Evolutionary conservation across 2,888 invertebrate genomes (phyloP).

Genomic region (Athrips mouffetella): DNA sequence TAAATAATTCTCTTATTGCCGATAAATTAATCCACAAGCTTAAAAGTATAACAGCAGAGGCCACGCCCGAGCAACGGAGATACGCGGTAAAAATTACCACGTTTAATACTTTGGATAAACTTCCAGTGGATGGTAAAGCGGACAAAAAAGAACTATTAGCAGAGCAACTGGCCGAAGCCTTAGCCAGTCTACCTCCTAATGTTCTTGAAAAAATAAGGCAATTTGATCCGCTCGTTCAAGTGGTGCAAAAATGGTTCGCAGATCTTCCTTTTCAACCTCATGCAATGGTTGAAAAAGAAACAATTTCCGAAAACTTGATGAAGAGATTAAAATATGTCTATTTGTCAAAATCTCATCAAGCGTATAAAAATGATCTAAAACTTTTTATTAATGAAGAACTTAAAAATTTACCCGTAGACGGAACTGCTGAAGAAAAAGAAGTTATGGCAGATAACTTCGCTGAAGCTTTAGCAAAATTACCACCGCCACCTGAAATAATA

Average conservation of each 20-base stretch:
- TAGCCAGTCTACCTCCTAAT: no score
- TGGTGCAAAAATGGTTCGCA: neutral
- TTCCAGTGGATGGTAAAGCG: no score
- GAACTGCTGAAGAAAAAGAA: neutral
- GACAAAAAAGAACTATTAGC: no score
- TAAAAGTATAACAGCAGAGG: neutral
- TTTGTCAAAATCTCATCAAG: no score
- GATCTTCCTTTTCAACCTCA: neutral
- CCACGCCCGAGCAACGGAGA: neutral
- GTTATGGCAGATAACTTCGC: neutral
- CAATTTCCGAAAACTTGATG: no score
- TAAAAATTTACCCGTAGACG: no score
- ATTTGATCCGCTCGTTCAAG: no score
- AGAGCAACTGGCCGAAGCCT: no score
- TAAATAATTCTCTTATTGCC: neutral
- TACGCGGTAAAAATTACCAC: neutral
- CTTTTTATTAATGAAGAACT: no score
- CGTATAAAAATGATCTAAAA: no score
- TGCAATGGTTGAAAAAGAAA: neutral
- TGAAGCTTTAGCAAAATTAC: neutral
- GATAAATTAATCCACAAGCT: neutral
- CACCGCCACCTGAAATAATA: neutral
- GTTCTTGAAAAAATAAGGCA: no score
- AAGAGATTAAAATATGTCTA: no score
- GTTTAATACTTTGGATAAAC: neutral